Evolutionary conservation across 37 sponge, comb jelly and placozoan species (phyloP).

Genomic region (Spongilla lacustris): DNA sequence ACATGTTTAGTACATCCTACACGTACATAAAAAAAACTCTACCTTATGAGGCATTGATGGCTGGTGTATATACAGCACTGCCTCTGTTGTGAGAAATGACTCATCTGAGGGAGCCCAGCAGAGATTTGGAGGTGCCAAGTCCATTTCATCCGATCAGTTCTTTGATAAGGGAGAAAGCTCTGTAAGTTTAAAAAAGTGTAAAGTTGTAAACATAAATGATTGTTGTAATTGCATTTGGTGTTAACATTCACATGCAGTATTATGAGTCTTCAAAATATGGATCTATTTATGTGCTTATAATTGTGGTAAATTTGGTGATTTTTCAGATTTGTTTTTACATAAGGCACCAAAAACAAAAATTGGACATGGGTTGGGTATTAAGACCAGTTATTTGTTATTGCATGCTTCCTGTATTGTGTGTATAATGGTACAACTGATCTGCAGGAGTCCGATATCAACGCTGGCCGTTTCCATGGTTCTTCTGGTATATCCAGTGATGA

Average conservation of each 20-base stretch:
- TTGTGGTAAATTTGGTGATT: neutral
- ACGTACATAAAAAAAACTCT: too few species aligned
- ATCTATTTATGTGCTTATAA: too few species aligned
- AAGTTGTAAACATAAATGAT: too few species aligned
- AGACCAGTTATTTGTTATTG: too few species aligned
- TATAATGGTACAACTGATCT: neutral
- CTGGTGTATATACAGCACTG: neutral
- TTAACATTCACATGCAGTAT: neutral
- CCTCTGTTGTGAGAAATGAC: slow-evolving; percentile 3
- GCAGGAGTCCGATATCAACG: slow-evolving; percentile 36
- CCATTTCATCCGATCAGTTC: slow-evolving; percentile 80
- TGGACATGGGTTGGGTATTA: too few species aligned
- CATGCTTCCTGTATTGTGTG: neutral
- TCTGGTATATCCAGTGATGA: slow-evolving; percentile 93
- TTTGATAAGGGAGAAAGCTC: slow-evolving; percentile 35
- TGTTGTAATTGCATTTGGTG: too few species aligned
- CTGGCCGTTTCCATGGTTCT: slow-evolving; percentile 67
- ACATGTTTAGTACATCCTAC: too few species aligned
- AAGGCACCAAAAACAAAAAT: too few species aligned
- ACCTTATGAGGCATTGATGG: too few species aligned
- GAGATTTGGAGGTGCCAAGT: slow-evolving; percentile 62
- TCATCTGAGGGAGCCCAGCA: slow-evolving; percentile 47
- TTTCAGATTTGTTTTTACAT: neutral
- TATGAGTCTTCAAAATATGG: neutral
- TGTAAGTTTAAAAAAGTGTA: neutral